Conservation (phyloP, 2,888 invertebrate genomes). For the Acanthosepion esculentum region DNA sequence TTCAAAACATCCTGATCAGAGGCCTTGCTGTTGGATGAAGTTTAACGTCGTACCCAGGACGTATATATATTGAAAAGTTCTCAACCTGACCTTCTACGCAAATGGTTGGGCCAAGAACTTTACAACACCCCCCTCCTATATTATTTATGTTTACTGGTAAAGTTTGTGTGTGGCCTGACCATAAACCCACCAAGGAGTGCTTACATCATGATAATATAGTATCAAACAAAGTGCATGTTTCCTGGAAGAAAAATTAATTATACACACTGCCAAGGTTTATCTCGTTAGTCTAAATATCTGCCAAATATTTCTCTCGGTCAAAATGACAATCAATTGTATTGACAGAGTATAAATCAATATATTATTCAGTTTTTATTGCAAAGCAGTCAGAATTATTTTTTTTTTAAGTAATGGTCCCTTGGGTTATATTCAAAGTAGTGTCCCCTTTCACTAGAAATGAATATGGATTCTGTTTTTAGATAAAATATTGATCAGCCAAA, state of each 20-base stretch:
- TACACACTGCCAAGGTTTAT: neutral
- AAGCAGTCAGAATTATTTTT: neutral
- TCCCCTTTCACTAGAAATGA: slow-evolving; percentile 33
- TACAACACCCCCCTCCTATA: neutral
- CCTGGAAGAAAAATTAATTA: slow-evolving; percentile 20
- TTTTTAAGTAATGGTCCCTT: slow-evolving; percentile 22
- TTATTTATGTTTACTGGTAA: neutral
- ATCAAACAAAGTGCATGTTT: neutral
- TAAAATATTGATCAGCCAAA: slow-evolving; percentile 23
- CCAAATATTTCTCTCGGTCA: slow-evolving; percentile 17
- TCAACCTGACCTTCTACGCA: no score
- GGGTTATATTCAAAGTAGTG: slow-evolving; percentile 33
- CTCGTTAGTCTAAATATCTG: neutral
- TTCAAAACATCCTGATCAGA: no score
- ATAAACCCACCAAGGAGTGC: neutral
- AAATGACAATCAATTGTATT: slow-evolving; percentile 23
- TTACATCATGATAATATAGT: slow-evolving; percentile 4
- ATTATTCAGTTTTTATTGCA: neutral
- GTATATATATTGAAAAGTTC: no score
- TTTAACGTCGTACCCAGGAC: no score
- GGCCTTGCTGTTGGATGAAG: no score
- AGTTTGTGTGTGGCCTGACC: neutral
- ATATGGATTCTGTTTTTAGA: slow-evolving; percentile 33
- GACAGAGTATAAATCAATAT: slow-evolving; percentile 10
- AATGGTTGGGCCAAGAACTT: no score